Evolutionary conservation across 2,113 vertebrate species (phyloP), one percentile per base, ranked within the genome.

Genomic region (Ivindomyrus marchei): DNA sequence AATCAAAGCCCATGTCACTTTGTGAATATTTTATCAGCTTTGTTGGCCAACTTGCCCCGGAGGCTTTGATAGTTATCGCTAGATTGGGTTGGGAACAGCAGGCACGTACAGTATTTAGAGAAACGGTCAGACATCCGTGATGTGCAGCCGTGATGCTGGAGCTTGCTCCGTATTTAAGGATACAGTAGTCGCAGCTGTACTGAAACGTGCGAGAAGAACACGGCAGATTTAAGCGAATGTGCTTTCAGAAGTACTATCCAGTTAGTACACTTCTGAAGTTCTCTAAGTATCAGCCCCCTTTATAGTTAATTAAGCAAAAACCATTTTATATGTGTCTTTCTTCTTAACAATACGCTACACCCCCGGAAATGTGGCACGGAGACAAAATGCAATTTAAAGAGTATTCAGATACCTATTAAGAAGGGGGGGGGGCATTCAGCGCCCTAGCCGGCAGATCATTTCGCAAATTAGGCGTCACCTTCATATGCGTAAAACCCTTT

Each of bases 381-480:
- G 93, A 89, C 56, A 66, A 77, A 87, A 84, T 66, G 50, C 89
- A 21, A 90, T 89, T 91, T 91, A 90, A 89, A 91, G 90, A 87
- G 90, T 83, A 92, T 92, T 91, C 93, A 92, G 86, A 89, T 62
- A 87, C 90, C 91, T 92, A 93, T 94, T 91, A 94, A 91, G 90
- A 85, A 93, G 93, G 90, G 88, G 90, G 92, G 94, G 93, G 94
- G 89, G 91, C 89, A 91, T 90, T 95, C 93, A 92, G 90, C 91
- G 92, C 93, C 85, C 91, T 92, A 94, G 94, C 45, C 92, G 87
- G 91, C 86, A 93, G 90, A 94, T 92, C n/a, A 92, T 93, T 92
- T 94, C 58, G 93, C 56, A 93, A 94, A 92, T 92, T 92, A 94
- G 92, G 89, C 89, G 92, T 93, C 93, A 91, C 93, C 89, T 90